Percentiles rank a stretch among this genome's conserved stretches.
Conservation (phyloP, 1,140 invertebrate species). For the Propsilocerus akamusi region DNA sequence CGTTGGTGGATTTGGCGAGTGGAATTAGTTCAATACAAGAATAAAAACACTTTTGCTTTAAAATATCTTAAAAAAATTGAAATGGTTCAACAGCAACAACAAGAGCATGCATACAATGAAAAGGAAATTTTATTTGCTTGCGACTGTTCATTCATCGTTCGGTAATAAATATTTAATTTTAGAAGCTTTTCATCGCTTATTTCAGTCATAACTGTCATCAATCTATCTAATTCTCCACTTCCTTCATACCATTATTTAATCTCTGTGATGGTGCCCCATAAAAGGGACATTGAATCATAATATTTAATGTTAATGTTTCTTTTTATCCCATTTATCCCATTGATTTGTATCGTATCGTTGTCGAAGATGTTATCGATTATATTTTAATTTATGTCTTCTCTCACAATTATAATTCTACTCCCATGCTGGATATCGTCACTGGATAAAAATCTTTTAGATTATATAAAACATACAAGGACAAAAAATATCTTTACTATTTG, state of each 20-base stretch:
- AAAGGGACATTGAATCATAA: background rate
- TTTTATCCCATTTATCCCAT: background rate
- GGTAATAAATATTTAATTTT: slow-evolving; percentile 32
- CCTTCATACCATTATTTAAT: background rate
- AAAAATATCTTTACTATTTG: slow-evolving; percentile 90
- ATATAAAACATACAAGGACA: slow-evolving; percentile 85
- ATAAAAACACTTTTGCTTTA: slow-evolving; percentile 58
- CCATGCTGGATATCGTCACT: too few species aligned
- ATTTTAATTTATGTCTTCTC: too few species aligned
- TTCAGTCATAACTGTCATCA: too few species aligned
- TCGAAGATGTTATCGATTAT: too few species aligned
- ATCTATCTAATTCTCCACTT: too few species aligned
- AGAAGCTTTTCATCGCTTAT: too few species aligned
- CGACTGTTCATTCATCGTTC: slow-evolving; percentile 62
- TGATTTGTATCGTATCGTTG: too few species aligned
- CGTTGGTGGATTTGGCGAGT: slow-evolving; percentile 88
- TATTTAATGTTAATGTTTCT: background rate
- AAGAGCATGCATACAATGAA: slow-evolving; percentile 83
- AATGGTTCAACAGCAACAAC: slow-evolving; percentile 83
- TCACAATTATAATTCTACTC: too few species aligned
- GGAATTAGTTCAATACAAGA: slow-evolving; percentile 47
- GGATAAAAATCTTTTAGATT: slow-evolving; percentile 37
- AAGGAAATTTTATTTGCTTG: slow-evolving; percentile 77
- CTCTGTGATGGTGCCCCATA: too few species aligned
- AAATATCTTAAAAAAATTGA: slow-evolving; percentile 87